Evolutionary conservation across 2,113 vertebrate species (phyloP).

Genomic region (Crotalus horridus): DNA sequence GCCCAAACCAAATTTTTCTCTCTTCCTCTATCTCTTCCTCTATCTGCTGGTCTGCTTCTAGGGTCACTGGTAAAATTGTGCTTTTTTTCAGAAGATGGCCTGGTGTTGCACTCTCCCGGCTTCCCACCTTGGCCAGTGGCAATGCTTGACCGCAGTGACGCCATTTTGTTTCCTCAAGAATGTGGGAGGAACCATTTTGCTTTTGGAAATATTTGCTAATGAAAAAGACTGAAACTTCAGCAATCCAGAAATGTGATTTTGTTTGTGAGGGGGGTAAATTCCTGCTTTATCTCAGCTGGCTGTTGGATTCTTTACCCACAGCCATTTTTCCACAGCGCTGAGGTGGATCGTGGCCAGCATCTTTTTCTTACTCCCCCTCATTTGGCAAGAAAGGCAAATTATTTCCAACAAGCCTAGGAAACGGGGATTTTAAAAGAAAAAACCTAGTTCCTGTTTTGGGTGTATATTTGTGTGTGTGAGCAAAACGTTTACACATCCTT

Average conservation of each 20-base stretch:
- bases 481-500: not conserved
- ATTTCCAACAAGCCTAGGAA: not conserved
- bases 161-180: not conserved
- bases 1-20: not conserved
- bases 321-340: not conserved
- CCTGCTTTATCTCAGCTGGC: not conserved
- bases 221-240: not conserved
- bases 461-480: not conserved
- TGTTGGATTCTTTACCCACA: not conserved
- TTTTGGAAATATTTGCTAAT: not conserved
- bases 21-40: not conserved
- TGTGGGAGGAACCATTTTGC: not conserved
- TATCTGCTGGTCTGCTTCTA: not conserved
- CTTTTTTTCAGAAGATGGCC: not conserved
- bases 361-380: not conserved
- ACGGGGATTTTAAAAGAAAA: not conserved
- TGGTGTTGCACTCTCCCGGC: accelerated
- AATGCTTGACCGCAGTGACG: not conserved
- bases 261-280: not conserved
- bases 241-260: not conserved
- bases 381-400: not conserved
- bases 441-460: not conserved
- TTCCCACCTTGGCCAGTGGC: not conserved
- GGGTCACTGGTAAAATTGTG: not conserved
- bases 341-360: not conserved